Evolutionary conservation across 2,888 invertebrate genomes (phyloP).

Genomic region (Julus scanicus): DNA sequence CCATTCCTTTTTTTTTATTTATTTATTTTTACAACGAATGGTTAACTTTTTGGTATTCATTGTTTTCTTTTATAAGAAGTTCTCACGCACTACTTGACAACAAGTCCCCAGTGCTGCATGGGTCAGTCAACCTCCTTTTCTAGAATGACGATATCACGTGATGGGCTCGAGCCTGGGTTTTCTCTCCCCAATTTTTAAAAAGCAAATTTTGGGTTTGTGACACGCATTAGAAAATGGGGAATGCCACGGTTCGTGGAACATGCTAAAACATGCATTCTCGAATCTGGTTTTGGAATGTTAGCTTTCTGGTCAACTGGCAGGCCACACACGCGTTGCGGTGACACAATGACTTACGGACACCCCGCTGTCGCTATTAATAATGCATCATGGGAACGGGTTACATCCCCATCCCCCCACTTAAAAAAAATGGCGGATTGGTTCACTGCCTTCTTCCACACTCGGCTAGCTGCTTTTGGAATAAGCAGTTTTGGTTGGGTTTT

Average conservation of each 20-base stretch:
- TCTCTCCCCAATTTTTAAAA: no score
- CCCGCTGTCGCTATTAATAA: constrained; percentile 37
- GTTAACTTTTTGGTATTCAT: constrained; percentile 52
- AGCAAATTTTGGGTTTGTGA: no score
- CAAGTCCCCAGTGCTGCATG: constrained; percentile 16
- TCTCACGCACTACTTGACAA: constrained; percentile 53
- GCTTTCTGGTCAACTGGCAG: constrained; percentile 7
- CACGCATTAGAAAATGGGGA: no score
- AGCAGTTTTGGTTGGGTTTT: background rate
- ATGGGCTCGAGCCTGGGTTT: background rate
- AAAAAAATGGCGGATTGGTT: constrained; percentile 36
- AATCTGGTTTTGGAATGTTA: background rate
- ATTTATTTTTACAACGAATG: background rate
- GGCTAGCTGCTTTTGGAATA: constrained; percentile 5
- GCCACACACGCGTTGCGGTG: constrained; percentile 43
- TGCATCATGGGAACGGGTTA: constrained; percentile 26
- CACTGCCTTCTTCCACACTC: background rate
- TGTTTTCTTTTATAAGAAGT: constrained; percentile 50
- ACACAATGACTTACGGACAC: constrained; percentile 45
- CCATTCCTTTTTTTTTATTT: constrained; percentile 42
- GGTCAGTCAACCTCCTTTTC: constrained; percentile 37
- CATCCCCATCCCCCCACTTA: background rate
- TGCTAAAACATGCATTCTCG: background rate
- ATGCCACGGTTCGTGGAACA: background rate
- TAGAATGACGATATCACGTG: background rate